A percentile compares a stretch with the other conserved stretches of the same genome.
These are phyloP conservation scores for Alectoris magna DNA, from an alignment of 2,797 vertebrate genomes.

Conservation along the genomic window DNA sequence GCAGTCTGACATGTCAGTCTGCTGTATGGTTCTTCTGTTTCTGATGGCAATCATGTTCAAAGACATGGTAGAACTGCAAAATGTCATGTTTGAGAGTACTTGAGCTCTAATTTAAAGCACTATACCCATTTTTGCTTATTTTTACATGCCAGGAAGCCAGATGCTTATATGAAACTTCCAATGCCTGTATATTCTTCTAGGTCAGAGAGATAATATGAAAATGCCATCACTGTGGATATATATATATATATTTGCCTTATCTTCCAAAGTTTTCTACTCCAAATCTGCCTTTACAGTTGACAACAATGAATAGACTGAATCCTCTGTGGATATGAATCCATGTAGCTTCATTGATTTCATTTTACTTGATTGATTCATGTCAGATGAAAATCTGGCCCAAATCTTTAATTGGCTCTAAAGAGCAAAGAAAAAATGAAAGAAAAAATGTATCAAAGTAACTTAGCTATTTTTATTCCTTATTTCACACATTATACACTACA, in stretches of 20 bases:
- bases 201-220: conserved; percentile 21
- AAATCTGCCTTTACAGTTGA: conserved; percentile 11
- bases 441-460: conserved; percentile 29
- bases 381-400: conserved; percentile 2
- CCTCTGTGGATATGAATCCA: conserved; percentile 21
- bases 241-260: not conserved
- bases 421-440: conserved; percentile 7
- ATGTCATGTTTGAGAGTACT: not conserved
- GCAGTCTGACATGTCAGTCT: not conserved
- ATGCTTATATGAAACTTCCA: not conserved
- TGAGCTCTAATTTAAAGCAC: not conserved
- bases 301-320: not conserved
- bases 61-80: not conserved
- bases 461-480: not conserved
- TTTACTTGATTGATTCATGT: conserved; percentile 25
- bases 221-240: conserved; percentile 8
- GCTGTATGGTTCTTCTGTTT: not conserved
- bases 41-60: not conserved
- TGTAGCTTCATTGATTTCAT: conserved; percentile 31
- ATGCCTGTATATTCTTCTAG: not conserved
- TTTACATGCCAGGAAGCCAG: not conserved
- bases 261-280: not conserved
- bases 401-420: conserved; percentile 42
- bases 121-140: conserved; percentile 19
- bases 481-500: not conserved